A percentile compares a stretch with the other conserved stretches of the same genome.
Evolutionary conservation across 2,113 vertebrate genomes (phyloP).

Genomic region (Notiomystis cincta): DNA sequence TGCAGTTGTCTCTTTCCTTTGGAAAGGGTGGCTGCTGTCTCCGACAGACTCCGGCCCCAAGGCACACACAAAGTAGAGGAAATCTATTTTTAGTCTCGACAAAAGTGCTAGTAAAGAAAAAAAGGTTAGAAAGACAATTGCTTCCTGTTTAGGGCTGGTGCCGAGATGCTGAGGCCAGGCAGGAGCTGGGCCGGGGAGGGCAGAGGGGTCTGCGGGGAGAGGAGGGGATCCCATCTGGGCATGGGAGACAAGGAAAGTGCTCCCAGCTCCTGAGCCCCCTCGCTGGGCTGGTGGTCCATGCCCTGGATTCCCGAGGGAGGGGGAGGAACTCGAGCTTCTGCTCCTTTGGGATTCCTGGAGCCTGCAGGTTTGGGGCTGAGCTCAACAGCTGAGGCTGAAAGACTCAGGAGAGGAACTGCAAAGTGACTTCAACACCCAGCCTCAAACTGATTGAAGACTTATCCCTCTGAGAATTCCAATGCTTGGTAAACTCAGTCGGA

Average conservation of each 20-base stretch:
- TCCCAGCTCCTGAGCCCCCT: background rate
- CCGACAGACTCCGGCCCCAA: background rate
- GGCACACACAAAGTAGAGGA: background rate
- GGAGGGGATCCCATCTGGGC: background rate
- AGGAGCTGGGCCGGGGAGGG: background rate
- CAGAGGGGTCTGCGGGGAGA: background rate
- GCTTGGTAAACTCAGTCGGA: background rate
- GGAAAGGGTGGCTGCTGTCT: background rate
- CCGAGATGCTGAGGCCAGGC: background rate
- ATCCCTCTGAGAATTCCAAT: background rate
- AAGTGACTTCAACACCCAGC: background rate
- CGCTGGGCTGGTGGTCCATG: background rate
- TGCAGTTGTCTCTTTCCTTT: background rate
- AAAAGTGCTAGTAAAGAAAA: background rate
- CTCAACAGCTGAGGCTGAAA: background rate
- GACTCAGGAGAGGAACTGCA: background rate
- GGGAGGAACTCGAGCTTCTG: background rate
- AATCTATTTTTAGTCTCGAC: slow-evolving; percentile 4
- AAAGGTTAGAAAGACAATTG: background rate
- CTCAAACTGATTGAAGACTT: background rate
- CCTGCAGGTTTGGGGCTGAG: background rate
- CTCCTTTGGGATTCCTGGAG: background rate
- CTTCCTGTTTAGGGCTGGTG: slow-evolving; percentile 8
- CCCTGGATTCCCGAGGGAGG: background rate
- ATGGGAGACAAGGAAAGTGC: background rate